Percentiles rank a stretch among this genome's conserved stretches.
Conservation (phyloP, 2,113 vertebrate genomes). For the Heterotilapia buettikoferi region DNA sequence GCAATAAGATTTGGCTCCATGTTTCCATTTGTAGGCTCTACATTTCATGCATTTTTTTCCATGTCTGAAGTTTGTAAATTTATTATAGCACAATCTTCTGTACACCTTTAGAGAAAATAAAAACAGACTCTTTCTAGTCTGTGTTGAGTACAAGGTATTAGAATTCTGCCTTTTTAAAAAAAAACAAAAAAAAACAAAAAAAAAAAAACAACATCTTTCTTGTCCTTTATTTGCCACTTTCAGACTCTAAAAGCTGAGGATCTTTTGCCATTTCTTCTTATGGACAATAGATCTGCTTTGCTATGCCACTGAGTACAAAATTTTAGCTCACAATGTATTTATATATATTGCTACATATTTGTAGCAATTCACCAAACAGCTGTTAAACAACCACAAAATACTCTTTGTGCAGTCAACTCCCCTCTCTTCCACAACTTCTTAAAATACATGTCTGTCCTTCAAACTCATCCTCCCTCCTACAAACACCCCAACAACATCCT, state of each 20-base stretch:
- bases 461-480: neutral
- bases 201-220: neutral
- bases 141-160: neutral
- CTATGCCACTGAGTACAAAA: neutral
- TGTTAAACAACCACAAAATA: neutral
- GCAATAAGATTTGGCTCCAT: neutral
- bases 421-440: neutral
- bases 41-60: neutral
- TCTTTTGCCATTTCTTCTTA: rapidly evolving
- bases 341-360: neutral
- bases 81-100: neutral
- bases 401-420: neutral
- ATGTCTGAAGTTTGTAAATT: neutral
- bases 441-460: neutral
- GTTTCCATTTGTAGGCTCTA: neutral
- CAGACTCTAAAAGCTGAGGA: neutral
- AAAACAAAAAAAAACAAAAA: rapidly evolving
- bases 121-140: neutral
- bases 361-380: neutral
- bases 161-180: neutral
- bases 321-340: neutral
- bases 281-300: neutral
- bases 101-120: neutral
- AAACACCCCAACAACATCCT: neutral
- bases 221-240: neutral